Evolutionary conservation across 2,888 invertebrate genomes (phyloP).

Genomic region (Cylloceria caligata): DNA sequence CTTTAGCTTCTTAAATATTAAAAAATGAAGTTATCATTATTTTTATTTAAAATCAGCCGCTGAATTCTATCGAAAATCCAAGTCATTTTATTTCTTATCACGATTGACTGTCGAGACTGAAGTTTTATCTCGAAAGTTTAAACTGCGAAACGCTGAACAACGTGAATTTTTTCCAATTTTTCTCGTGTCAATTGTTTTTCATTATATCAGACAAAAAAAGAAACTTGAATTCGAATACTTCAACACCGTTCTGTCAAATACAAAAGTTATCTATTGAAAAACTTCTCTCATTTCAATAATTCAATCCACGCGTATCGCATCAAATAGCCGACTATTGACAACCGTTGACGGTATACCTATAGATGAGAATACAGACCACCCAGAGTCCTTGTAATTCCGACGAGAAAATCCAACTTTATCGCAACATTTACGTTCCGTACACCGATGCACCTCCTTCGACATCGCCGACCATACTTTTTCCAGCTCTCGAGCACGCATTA

Average conservation of each 20-base stretch:
- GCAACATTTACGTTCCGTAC: neutral
- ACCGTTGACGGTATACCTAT: neutral
- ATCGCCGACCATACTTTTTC: neutral
- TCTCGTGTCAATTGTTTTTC: too few relatives aligned
- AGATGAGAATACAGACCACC: neutral
- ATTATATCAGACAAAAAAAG: too few relatives aligned
- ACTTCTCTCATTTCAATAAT: neutral
- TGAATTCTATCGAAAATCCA: too few relatives aligned
- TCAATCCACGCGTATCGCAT: neutral
- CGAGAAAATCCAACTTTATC: conserved; percentile 19
- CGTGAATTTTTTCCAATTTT: too few relatives aligned
- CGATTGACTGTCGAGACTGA: too few relatives aligned
- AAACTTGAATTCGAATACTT: too few relatives aligned
- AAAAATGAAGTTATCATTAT: too few relatives aligned
- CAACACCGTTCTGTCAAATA: neutral
- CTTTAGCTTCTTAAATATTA: neutral
- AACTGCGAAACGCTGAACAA: too few relatives aligned
- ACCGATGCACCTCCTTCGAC: neutral
- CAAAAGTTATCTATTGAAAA: neutral
- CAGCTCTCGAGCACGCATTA: conserved; percentile 34
- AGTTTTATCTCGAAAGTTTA: too few relatives aligned
- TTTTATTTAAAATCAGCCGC: too few relatives aligned
- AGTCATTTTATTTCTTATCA: too few relatives aligned
- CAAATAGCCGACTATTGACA: neutral
- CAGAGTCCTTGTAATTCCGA: neutral